A percentile compares a stretch with the other conserved stretches of the same genome.
These are phyloP conservation scores for Homarus gammarus DNA, from an alignment of 2,888 invertebrate species.

Conservation along the genomic window DNA sequence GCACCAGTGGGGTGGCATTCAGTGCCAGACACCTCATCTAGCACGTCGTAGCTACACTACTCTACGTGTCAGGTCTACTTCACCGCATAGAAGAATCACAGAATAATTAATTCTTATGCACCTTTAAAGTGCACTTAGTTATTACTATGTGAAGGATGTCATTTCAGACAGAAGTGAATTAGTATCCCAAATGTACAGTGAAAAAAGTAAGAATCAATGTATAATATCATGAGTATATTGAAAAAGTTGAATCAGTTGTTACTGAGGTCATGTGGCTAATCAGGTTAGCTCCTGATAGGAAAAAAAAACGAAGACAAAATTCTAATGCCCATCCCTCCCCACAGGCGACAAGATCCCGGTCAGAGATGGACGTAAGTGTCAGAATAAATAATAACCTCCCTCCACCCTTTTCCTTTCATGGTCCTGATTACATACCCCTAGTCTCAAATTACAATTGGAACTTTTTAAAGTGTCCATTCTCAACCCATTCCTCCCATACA, in stretches of 20 bases:
- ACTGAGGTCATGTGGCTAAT: conserved; percentile 51
- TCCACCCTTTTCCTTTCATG: background rate
- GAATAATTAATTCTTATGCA: conserved; percentile 38
- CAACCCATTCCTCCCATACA: too few species aligned
- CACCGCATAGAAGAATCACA: conserved; percentile 29
- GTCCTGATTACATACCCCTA: background rate
- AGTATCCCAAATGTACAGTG: conserved; percentile 11
- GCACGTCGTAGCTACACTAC: conserved; percentile 34
- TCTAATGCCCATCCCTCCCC: conserved; percentile 69
- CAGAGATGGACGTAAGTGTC: conserved; percentile 73
- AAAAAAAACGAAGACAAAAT: conserved; percentile 12
- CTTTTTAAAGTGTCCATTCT: too few species aligned
- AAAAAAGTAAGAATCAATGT: conserved; percentile 19
- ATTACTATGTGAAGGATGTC: conserved; percentile 10
- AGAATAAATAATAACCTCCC: conserved; percentile 12
- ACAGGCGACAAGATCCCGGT: conserved; percentile 73
- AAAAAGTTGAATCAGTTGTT: conserved; percentile 18
- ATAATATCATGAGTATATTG: conserved; percentile 34
- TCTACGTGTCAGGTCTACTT: conserved; percentile 44
- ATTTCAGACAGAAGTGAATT: conserved; percentile 9
- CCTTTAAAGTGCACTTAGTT: conserved; percentile 40
- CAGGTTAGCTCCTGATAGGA: conserved; percentile 40
- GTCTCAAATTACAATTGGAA: background rate
- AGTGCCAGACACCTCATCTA: conserved; percentile 43
- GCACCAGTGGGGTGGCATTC: conserved; percentile 33